Base-by-base conservation (phyloP, 2,888 invertebrate genomes). In the Heliothis peltigera region DNA sequence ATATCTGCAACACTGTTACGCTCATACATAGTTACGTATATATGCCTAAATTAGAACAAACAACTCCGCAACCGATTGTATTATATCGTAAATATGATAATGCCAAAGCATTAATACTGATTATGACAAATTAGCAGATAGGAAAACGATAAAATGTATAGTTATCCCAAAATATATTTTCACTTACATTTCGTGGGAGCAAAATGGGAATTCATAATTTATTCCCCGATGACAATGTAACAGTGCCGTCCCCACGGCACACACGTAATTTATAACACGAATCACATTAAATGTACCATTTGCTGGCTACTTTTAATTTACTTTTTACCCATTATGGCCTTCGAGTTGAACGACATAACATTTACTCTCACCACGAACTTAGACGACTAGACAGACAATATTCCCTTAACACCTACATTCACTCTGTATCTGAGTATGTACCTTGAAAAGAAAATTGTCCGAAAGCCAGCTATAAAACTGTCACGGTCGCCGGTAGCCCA, bases 401-500 rank as follows among this genome's bases (percentile, higher is more conserved):
- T 67, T 70, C 56, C 65, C 56, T 28, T 48, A 69, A 62, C 64
- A 71, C 61, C 49, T 46, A 56, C 62, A 59, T 49, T 53, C 57
- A 68, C 64, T 77, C 63, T 55, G 64, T 57, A 64, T 18, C 43
- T 28, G 15, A 47, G 63, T 65, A n/a, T n/a, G n/a, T n/a, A 63
- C 63, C 72, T 65, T 69, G 47, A 66, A 75, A 72, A 70, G 62
- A 59, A 64, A 75, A 72, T 53, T 70, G 76, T 70, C 66, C 71
- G 64, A 75, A 74, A 62, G 69, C 77, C 58, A 48, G 66, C 74
- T 68, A 81, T 81, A 81, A 81, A 81, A 75, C 63, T 81, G 76
- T 78, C 81, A 60, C 63, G 56, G 54, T 54, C 59, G 70, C 63
- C 56, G 43, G 51, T 70, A 75, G 22, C 68, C 79, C 81, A 77